A percentile compares a stretch with the other conserved stretches of the same genome.
Evolutionary conservation across 2,888 invertebrate species (phyloP).

Genomic region (Polyommatus iphigenia): DNA sequence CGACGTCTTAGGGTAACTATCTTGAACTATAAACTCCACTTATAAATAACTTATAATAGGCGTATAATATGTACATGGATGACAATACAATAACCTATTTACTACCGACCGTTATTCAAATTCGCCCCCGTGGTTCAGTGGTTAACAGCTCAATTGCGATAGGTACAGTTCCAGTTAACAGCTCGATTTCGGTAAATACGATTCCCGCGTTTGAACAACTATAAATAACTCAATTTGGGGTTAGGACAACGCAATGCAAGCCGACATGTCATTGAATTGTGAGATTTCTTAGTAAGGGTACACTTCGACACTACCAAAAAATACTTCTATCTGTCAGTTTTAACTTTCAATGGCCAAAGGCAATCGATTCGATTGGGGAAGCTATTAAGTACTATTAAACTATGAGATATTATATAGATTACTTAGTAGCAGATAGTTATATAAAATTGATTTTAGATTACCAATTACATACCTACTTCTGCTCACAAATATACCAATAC

Average conservation of each 20-base stretch:
- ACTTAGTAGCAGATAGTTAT: no score
- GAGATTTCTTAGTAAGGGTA: no score
- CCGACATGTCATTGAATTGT: no score
- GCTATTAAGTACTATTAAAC: background rate
- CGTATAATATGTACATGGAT: background rate
- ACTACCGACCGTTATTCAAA: background rate
- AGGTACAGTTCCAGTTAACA: background rate
- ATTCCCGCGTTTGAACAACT: background rate
- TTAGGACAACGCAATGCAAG: no score
- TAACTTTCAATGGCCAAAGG: background rate
- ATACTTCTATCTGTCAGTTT: background rate
- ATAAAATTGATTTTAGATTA: no score
- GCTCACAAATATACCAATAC: no score
- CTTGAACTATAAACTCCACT: slow-evolving; percentile 27
- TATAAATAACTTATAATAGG: slow-evolving; percentile 11
- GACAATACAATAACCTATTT: background rate
- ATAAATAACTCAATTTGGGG: background rate
- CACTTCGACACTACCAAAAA: no score
- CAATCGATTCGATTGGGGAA: background rate
- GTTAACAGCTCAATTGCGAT: background rate
- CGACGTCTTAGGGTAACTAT: slow-evolving; percentile 26
- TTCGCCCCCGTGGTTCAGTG: background rate
- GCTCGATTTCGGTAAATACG: background rate
- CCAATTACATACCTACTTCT: no score
- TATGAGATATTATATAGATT: no score